Evolutionary conservation across 2,888 invertebrate genomes (phyloP), one percentile per base, ranked within the genome.

Genomic region (Petrolisthes manimaculis): DNA sequence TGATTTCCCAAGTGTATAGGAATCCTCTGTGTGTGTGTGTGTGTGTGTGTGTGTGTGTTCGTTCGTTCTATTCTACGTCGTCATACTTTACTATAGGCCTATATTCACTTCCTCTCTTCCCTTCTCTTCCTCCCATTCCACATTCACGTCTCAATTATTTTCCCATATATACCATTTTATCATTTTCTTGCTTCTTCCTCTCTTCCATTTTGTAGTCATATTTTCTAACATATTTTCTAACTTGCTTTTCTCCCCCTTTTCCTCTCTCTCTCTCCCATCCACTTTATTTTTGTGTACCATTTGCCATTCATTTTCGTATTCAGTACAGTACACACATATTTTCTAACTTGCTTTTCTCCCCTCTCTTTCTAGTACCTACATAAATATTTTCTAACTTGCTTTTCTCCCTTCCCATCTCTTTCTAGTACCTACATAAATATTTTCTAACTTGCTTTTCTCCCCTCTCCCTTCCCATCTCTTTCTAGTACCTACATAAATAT

Each of bases 401-500:
- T 61, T 67, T 81, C 51, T 12, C 3, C 55, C 75, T 61, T 61
- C 61, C 61, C 56, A 6, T 21, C 74, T 56, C 37, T 75, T 53
- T 21, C 75, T 14, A n/a, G n/a, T n/a, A n/a, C n/a, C n/a, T n/a
- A n/a, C n/a, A n/a, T n/a, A n/a, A n/a, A n/a, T n/a, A n/a, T n/a
- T 53, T 54, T 79, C 53, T 53, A 14, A 53, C 79, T 79, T 54
- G 12, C 79, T 79, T 54, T 79, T 54, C 21, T 54, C n/a, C 78
- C 54, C 54, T 74, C 78, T 37, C 78, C 0, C n/a, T 55, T 9
- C 14, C 37, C 21, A 18, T 61, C 77, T 80, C 56, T 53, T n/a
- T n/a, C n/a, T n/a, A n/a, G n/a, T n/a, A n/a, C n/a, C n/a, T n/a
- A n/a, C n/a, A n/a, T n/a, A n/a, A n/a, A n/a, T n/a, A 56, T 54